Conservation (phyloP, 2,113 vertebrate species). For the Apus apus region DNA sequence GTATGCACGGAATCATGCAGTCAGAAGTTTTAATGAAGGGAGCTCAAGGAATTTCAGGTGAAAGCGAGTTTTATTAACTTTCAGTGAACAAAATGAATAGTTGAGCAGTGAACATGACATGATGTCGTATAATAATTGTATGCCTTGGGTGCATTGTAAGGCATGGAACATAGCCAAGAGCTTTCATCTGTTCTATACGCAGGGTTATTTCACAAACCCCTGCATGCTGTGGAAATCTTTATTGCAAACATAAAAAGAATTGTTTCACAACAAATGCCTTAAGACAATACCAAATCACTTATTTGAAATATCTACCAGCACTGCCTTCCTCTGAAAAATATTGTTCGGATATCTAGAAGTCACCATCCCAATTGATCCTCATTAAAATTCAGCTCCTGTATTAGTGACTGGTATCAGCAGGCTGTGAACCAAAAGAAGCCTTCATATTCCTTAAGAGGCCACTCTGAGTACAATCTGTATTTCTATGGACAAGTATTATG, state of each 20-base stretch:
- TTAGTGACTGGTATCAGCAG: not conserved
- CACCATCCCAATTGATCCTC: not conserved
- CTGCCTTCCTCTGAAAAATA: not conserved
- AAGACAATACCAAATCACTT: not conserved
- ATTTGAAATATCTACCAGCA: not conserved
- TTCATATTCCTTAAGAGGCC: not conserved
- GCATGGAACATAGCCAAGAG: constrained; percentile 25
- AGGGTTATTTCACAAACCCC: constrained; percentile 38
- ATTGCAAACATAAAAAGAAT: not conserved
- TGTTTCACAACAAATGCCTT: constrained; percentile 21
- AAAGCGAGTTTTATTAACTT: constrained; percentile 33
- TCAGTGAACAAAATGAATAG: constrained; percentile 42
- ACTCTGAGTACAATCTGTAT: not conserved
- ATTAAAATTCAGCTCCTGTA: not conserved
- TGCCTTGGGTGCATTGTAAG: constrained; percentile 13
- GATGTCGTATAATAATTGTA: constrained; percentile 6
- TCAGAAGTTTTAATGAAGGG: constrained; percentile 56
- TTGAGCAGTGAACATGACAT: constrained; percentile 35
- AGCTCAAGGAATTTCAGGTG: constrained; percentile 48
- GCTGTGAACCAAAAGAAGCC: not conserved
- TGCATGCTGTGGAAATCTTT: constrained; percentile 8
- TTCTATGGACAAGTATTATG: not conserved
- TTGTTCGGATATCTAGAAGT: not conserved
- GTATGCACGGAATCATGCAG: constrained; percentile 32
- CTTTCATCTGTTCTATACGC: constrained; percentile 25